phyloP scores from a whole-genome alignment of 1,140 invertebrate genomes.

The Tigriopus japonicus region DNA sequence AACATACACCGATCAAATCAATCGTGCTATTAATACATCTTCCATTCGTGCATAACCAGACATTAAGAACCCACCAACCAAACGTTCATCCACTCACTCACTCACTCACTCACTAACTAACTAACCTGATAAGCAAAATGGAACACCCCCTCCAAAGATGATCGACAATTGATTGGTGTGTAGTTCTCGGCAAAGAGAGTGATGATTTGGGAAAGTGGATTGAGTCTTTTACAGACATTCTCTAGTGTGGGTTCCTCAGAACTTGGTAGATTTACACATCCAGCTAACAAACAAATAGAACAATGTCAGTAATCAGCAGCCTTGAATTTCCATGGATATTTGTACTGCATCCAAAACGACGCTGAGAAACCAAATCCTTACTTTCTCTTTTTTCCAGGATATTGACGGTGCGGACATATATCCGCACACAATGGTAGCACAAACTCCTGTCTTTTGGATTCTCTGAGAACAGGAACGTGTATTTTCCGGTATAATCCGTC shows the following conservation, averaged over 20 bases:
- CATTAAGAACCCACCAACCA: too few relatives aligned
- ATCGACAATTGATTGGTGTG: conserved; percentile 73
- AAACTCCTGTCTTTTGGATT: neutral
- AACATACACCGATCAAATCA: too few relatives aligned
- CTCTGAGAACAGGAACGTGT: conserved; percentile 7
- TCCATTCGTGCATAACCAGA: too few relatives aligned
- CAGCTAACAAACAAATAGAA: conserved; percentile 30
- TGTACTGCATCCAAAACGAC: conserved; percentile 5
- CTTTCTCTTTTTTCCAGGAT: conserved; percentile 73
- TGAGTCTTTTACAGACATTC: conserved; percentile 50
- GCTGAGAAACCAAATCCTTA: conserved; percentile 23
- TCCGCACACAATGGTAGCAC: conserved; percentile 66
- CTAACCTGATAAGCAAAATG: conserved; percentile 69
- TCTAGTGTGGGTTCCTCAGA: conserved; percentile 46
- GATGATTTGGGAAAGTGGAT: conserved; percentile 23
- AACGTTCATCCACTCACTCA: neutral
- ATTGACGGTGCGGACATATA: conserved; percentile 68
- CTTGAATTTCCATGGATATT: neutral
- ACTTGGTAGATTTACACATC: conserved; percentile 45
- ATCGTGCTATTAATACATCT: too few relatives aligned
- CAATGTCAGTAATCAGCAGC: neutral
- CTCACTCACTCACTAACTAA: neutral
- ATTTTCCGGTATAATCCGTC: conserved; percentile 52
- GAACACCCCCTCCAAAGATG: conserved; percentile 82
- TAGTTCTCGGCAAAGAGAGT: conserved; percentile 67